Base-by-base conservation (phyloP, 2,888 invertebrate genomes). In the Flabesymbios commensalis region DNA sequence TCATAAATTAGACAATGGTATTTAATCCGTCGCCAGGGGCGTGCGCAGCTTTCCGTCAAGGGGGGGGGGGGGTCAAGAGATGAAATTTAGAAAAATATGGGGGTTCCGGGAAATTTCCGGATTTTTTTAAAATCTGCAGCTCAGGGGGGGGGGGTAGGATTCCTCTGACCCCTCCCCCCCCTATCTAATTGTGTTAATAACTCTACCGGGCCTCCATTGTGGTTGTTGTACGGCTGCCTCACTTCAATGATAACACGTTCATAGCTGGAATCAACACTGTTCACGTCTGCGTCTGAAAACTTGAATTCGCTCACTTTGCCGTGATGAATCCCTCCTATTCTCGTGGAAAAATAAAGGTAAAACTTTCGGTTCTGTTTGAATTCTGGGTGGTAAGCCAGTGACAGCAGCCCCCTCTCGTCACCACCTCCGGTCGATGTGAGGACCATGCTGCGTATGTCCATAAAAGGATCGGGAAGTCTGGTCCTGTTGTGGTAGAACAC, bases 161-260 rank as follows among this genome's bases (percentile, higher is more conserved):
- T n/a, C n/a, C n/a, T n/a, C n/a, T n/a, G n/a, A n/a, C n/a, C n/a
- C n/a, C n/a, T n/a, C n/a, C n/a, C n/a, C n/a, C n/a, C n/a, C n/a
- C n/a, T n/a, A n/a, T n/a, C n/a, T n/a, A n/a, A n/a, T n/a, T n/a
- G n/a, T n/a, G n/a, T n/a, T n/a, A n/a, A n/a, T n/a, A n/a, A n/a
- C n/a, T n/a, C n/a, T 63, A 79, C 80, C 77, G 78, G 75, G 42
- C 80, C 80, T 3, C 79, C 79, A 61, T 79, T 80, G 64, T 80
- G 79, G 58, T 80, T 79, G 65, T 68, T 68, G 47, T 61, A 78
- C 1, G 79, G 79, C 56, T 79, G 71, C 3, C 64, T 42, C 1
- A 79, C 67, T 59, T 78, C 74, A 10, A 80, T 22, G 1, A 80
- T 55, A 28, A 74, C 60, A 55, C 67, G 64, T 59, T 78, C 75